Conservation (phyloP, 2,888 invertebrate genomes). For the Spisula subtruncata region DNA sequence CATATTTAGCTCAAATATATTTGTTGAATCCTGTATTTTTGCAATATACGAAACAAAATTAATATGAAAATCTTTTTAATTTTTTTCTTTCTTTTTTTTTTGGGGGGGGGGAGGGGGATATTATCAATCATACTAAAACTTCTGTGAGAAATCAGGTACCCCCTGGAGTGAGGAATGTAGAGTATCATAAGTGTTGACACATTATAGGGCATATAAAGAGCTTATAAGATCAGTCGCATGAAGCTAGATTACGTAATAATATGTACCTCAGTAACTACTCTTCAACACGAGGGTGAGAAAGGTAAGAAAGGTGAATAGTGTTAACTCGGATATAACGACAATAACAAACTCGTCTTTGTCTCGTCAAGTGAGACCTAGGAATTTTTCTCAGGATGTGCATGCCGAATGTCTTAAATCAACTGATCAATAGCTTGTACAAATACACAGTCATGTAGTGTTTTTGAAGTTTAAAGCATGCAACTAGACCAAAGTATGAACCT, state of each 20-base stretch:
- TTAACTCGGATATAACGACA: neutral
- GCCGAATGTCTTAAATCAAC: neutral
- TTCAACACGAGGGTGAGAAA: neutral
- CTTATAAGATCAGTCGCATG: neutral
- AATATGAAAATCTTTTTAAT: neutral
- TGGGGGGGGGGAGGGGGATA: no score
- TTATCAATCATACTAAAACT: neutral
- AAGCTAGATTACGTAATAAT: constrained; percentile 40
- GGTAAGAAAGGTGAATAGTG: constrained; percentile 38
- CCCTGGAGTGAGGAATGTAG: constrained; percentile 38
- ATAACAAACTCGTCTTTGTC: constrained; percentile 1
- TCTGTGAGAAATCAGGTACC: neutral
- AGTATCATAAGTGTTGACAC: constrained; percentile 29
- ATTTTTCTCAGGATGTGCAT: constrained; percentile 13
- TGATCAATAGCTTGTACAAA: neutral
- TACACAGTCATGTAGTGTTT: no score
- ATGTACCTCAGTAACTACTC: neutral
- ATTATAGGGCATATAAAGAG: constrained; percentile 17
- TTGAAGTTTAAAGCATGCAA: constrained; percentile 10
- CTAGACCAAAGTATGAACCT: constrained; percentile 17
- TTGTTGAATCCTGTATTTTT: neutral
- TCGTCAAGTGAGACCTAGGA: neutral
- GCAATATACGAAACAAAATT: constrained; percentile 1
- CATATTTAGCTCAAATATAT: neutral
- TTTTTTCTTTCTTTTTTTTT: neutral